Evolutionary conservation across 2,888 invertebrate genomes (phyloP).

Genomic region (Melanostoma scalare): DNA sequence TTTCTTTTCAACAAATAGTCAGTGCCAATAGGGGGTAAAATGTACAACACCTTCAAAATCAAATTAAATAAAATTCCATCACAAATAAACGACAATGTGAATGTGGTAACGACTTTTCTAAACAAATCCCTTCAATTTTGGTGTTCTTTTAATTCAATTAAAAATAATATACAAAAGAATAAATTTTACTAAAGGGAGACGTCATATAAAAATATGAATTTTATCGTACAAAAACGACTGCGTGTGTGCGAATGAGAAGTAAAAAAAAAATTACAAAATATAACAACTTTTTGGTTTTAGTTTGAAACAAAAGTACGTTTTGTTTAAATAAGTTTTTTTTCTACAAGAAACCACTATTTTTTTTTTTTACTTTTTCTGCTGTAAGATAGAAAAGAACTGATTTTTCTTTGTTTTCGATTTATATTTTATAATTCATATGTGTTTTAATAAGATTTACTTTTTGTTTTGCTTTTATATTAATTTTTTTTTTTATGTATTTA

Average conservation of each 20-base stretch:
- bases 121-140: slow-evolving; percentile 22
- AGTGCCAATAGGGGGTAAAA: no score
- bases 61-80: neutral
- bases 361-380: slow-evolving; percentile 7
- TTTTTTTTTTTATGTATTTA: slow-evolving; percentile 65
- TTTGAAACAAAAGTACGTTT: slow-evolving; percentile 33
- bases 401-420: slow-evolving; percentile 12
- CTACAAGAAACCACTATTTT: slow-evolving; percentile 62
- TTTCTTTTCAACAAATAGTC: no score
- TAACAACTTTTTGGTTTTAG: slow-evolving; percentile 33
- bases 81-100: neutral
- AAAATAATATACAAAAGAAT: slow-evolving; percentile 53
- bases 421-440: slow-evolving; percentile 53
- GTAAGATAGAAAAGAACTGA: slow-evolving; percentile 46
- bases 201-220: slow-evolving; percentile 20
- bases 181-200: slow-evolving; percentile 54
- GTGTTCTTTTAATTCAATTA: slow-evolving; percentile 35
- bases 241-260: slow-evolving; percentile 46
- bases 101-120: neutral
- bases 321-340: slow-evolving; percentile 20
- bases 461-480: slow-evolving; percentile 13
- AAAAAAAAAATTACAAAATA: slow-evolving; percentile 40
- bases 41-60: no score
- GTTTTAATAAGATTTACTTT: slow-evolving; percentile 25
- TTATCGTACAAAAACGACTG: slow-evolving; percentile 28